Evolutionary conservation across 2,888 invertebrate species (phyloP).

Genomic region (Napeogenes inachia): DNA sequence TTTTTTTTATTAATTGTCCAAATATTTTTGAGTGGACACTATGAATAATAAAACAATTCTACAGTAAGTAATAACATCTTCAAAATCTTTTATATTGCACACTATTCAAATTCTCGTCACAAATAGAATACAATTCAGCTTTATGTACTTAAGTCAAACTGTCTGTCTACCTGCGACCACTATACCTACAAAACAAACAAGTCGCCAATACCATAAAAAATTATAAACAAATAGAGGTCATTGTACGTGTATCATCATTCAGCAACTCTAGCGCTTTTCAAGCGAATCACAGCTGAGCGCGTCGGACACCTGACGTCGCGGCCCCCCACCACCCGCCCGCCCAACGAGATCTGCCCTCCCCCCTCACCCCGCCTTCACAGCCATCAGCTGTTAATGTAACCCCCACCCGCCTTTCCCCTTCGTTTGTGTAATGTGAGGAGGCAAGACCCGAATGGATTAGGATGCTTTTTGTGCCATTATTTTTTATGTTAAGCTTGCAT

Average conservation of each 20-base stretch:
- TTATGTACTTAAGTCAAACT: neutral
- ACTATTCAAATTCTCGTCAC: no score
- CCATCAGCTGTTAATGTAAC: slow-evolving; percentile 75
- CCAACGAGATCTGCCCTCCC: slow-evolving; percentile 33
- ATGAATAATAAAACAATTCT: no score
- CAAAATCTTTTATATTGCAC: no score
- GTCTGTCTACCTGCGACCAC: slow-evolving; percentile 14
- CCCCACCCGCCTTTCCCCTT: slow-evolving; percentile 73
- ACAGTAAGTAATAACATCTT: no score
- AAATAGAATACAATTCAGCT: neutral
- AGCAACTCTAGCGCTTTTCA: slow-evolving; percentile 61
- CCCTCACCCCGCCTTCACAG: slow-evolving; percentile 38
- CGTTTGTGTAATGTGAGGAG: slow-evolving; percentile 76
- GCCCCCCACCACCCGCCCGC: slow-evolving; percentile 37
- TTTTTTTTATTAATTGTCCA: no score
- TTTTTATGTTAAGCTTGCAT: slow-evolving; percentile 26
- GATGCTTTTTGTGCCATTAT: slow-evolving; percentile 31
- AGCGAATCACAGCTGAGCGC: slow-evolving; percentile 55
- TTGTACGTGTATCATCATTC: slow-evolving; percentile 51
- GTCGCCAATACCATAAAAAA: slow-evolving; percentile 32
- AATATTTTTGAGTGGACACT: no score
- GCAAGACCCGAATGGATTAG: slow-evolving; percentile 53
- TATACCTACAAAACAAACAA: slow-evolving; percentile 22
- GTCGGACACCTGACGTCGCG: slow-evolving; percentile 73
- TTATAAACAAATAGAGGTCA: slow-evolving; percentile 72